Percentiles rank a stretch among this genome's conserved stretches.
phyloP scores from a whole-genome alignment of 2,888 invertebrate species.

The Gymnocheta viridis region DNA sequence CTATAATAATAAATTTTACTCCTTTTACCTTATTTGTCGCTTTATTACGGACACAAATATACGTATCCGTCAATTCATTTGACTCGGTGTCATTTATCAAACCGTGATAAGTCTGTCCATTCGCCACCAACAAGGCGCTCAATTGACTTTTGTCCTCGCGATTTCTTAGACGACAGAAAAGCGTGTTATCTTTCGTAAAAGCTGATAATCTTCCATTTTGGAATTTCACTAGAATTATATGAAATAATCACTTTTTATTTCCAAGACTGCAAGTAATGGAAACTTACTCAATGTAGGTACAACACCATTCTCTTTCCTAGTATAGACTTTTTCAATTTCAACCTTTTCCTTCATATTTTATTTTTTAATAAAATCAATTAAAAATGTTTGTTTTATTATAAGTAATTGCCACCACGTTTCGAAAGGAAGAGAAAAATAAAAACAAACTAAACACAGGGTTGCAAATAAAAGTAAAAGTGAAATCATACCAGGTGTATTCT shows the following conservation, averaged over 20 bases:
- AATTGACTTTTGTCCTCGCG: slow-evolving; percentile 47
- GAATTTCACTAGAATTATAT: slow-evolving; percentile 76
- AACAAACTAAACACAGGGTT: slow-evolving; percentile 15
- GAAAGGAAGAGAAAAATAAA: background rate
- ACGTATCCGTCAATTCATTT: slow-evolving; percentile 74
- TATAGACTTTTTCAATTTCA: slow-evolving; percentile 72
- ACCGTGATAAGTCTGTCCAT: slow-evolving; percentile 76
- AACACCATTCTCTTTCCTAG: slow-evolving; percentile 50
- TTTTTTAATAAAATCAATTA: slow-evolving; percentile 21
- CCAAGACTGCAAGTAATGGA: no score
- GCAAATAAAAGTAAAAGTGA: slow-evolving; percentile 6
- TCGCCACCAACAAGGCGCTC: slow-evolving; percentile 74
- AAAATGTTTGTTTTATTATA: background rate
- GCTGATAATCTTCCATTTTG: slow-evolving; percentile 78
- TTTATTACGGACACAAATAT: slow-evolving; percentile 78
- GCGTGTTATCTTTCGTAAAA: slow-evolving; percentile 68
- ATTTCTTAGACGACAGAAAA: slow-evolving; percentile 71
- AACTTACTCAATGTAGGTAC: slow-evolving; percentile 76
- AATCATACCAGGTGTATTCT: no score
- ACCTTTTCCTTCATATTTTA: slow-evolving; percentile 74
- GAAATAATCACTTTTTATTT: background rate
- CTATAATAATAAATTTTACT: no score
- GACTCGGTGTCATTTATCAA: slow-evolving; percentile 58
- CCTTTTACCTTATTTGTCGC: slow-evolving; percentile 76
- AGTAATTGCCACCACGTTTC: slow-evolving; percentile 23